Conservation (phyloP, 2,113 vertebrate genomes). For the Poeciliopsis occidentalis region DNA sequence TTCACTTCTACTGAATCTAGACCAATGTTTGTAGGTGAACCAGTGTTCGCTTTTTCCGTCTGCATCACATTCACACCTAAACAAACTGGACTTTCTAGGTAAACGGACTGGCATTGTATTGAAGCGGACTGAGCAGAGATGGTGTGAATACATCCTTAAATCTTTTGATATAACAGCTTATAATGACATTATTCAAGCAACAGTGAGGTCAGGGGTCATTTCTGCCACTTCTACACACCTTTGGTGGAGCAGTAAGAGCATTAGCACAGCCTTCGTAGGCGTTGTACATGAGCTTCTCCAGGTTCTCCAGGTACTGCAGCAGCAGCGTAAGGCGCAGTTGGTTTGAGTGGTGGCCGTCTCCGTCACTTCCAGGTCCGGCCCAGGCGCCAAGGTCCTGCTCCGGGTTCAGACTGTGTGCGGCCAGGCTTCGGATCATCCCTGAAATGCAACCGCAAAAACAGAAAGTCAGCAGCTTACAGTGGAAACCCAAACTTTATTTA, state of each 20-base stretch:
- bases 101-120: too few relatives aligned
- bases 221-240: conserved; percentile 77
- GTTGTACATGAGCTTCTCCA: conserved; percentile 99
- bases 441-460: neutral
- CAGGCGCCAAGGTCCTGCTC: conserved; percentile 95
- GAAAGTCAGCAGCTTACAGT: neutral
- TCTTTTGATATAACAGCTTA: too few relatives aligned
- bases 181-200: too few relatives aligned
- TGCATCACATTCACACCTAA: too few relatives aligned
- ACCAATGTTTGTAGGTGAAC: too few relatives aligned
- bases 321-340: conserved; percentile 94
- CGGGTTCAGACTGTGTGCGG: conserved; percentile 92
- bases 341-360: conserved; percentile 93
- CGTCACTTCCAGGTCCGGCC: conserved; percentile 88
- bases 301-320: conserved; percentile 94
- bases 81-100: too few relatives aligned
- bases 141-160: too few relatives aligned
- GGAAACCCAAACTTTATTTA: neutral
- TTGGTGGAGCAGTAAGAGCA: conserved; percentile 94
- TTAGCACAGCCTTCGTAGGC: conserved; percentile 98
- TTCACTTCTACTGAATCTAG: too few relatives aligned
- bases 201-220: too few relatives aligned
- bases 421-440: conserved; percentile 97
- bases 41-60: too few relatives aligned
- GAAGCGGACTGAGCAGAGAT: too few relatives aligned